phyloP scores from a whole-genome alignment of 2,797 vertebrate species.

The Xyrichtys novacula region DNA sequence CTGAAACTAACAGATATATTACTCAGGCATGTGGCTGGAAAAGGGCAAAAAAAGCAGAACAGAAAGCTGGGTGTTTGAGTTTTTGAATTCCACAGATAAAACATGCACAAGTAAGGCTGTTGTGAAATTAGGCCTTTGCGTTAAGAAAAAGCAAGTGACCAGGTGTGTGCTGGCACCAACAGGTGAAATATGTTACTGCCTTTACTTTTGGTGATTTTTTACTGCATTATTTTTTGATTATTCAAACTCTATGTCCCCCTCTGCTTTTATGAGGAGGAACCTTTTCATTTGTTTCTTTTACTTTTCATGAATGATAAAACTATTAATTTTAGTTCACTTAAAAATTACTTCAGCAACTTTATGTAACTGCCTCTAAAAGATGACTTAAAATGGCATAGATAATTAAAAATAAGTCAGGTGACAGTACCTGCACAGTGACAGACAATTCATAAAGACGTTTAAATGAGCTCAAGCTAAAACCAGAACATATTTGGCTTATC shows the following conservation, averaged over 20 bases:
- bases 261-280: not conserved
- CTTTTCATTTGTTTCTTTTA: not conserved
- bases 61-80: no score
- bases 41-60: no score
- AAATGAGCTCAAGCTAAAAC: not conserved
- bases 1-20: no score
- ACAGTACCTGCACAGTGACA: not conserved
- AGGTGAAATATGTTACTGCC: not conserved
- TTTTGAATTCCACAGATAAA: no score
- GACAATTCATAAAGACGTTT: no score
- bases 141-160: not conserved
- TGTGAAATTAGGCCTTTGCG: not conserved
- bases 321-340: not conserved
- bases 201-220: not conserved
- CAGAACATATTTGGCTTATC: not conserved
- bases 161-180: not conserved
- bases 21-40: no score
- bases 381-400: not conserved
- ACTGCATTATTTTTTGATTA: not conserved
- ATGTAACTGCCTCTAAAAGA: no score
- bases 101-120: no score
- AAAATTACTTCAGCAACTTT: not conserved
- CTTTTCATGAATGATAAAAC: not conserved
- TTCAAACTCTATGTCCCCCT: not conserved
- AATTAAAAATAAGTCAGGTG: not conserved